Base-by-base conservation (phyloP, 2,797 vertebrate genomes). In the Muscicapa comitata region DNA sequence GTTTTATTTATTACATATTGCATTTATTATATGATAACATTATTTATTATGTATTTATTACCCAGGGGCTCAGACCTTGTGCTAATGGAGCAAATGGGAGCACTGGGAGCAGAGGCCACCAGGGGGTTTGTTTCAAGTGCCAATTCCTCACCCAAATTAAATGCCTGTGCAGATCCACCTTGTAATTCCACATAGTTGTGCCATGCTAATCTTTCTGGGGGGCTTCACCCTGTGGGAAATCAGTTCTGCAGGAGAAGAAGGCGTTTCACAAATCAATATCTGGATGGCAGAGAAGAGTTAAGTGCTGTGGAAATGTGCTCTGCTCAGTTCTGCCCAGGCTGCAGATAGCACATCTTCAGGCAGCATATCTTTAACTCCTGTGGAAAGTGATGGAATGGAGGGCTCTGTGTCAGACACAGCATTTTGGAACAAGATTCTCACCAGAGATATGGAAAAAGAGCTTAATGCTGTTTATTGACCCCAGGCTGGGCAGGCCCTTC, bases 101-200 rank as follows among this genome's bases (percentile, higher is more conserved):
- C 1, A 0, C 37, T 12, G 57, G 7, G 67, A 54, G 47, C 4
- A 0, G 48, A 83, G 72, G 24, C 33, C 17, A 1, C 28, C 25
- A 13, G 33, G 37, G 65, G 26, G 17, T 31, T 43, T 45, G 20
- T 21, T 83, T 53, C 65, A 35, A 45, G 21, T 26, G 31, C 20
- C 33, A 35, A 0, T 17, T 80, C 45, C 79, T 84, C 50, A 20
- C 13, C 37, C 50, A 61, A 74, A 74, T 61, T 17, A 86, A 86
- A 74, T 38, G n/a, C 16, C 54, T 31, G 67, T 62, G 17, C 23
- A 81, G 35, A 61, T 48, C 48, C 8, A 33, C 24, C 31, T 55
- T 74, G 29, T 40, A 38, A 66, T 38, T 90, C 51, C 24, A 9
- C 3, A 14, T 21, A 43, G 43, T 37, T 45, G 57, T 31, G 53